Evolutionary conservation across 2,888 invertebrate genomes (phyloP).

Genomic region (Diogma glabrata): DNA sequence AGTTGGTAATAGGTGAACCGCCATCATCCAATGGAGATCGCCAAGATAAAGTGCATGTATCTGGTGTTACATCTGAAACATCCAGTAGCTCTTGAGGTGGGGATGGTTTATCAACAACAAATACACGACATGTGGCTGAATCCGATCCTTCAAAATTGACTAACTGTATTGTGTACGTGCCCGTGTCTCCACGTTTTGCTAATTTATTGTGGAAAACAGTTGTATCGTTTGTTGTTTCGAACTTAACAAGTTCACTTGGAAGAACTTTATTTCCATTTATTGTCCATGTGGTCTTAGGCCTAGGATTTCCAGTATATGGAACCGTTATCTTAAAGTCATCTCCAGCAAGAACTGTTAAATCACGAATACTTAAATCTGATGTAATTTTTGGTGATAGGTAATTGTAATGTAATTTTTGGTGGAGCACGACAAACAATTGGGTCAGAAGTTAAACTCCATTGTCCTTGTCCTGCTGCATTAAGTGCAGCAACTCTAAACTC

Average conservation of each 20-base stretch:
- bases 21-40: conserved; percentile 89
- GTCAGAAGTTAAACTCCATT: conserved; percentile 85
- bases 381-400: conserved; percentile 89
- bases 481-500: conserved; percentile 95
- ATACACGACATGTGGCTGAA: conserved; percentile 77
- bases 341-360: conserved; percentile 90
- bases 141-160: conserved; percentile 86
- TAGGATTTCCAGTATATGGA: conserved; percentile 85
- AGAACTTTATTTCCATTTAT: conserved; percentile 78
- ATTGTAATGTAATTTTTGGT: no score
- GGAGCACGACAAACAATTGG: conserved; percentile 82
- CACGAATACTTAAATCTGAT: conserved; percentile 81
- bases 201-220: conserved; percentile 78
- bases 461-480: conserved; percentile 96
- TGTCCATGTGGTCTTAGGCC: conserved; percentile 81
- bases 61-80: conserved; percentile 86
- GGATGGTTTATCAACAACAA: conserved; percentile 73
- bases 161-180: conserved; percentile 83
- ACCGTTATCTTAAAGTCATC: conserved; percentile 94
- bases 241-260: conserved; percentile 70
- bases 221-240: conserved; percentile 68
- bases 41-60: conserved; percentile 91
- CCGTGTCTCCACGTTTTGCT: conserved; percentile 85
- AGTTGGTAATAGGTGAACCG: conserved; percentile 91
- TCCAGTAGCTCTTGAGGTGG: conserved; percentile 82